Percentiles rank a stretch among this genome's conserved stretches.
Conservation (phyloP, 2,888 invertebrate species). For the Chesias legatella region DNA sequence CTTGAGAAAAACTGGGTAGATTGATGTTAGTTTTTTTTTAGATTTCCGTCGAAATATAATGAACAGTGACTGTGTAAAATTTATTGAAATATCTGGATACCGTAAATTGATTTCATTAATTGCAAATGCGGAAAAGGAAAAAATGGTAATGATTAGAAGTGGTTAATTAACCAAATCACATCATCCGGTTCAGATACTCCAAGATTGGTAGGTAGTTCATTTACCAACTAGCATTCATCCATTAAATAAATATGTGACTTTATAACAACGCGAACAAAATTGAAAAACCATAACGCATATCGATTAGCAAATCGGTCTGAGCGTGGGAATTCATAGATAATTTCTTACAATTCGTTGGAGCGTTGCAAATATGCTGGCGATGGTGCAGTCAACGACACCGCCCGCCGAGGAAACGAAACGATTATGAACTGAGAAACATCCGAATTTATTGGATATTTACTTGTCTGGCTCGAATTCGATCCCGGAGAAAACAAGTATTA, state of each 20-base stretch:
- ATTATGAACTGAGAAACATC: slow-evolving; percentile 14
- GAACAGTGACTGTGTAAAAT: too few species aligned
- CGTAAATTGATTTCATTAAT: too few species aligned
- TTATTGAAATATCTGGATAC: too few species aligned
- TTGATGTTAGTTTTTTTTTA: too few species aligned
- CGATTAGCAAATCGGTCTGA: slow-evolving; percentile 33
- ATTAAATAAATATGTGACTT: too few species aligned
- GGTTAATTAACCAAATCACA: too few species aligned
- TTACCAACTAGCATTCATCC: too few species aligned
- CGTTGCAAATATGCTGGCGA: slow-evolving; percentile 55
- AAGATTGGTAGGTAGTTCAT: too few species aligned
- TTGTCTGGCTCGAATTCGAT: too few species aligned
- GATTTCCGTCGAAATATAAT: too few species aligned
- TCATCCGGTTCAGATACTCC: too few species aligned
- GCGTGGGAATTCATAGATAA: slow-evolving; percentile 55
- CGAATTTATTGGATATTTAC: slow-evolving; percentile 10
- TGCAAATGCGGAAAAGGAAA: neutral
- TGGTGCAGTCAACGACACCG: slow-evolving; percentile 53
- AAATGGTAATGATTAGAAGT: too few species aligned
- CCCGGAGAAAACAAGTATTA: neutral
- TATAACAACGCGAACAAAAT: neutral
- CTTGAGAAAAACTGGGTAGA: slow-evolving; percentile 36
- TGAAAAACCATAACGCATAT: slow-evolving; percentile 22
- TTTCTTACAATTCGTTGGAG: slow-evolving; percentile 52
- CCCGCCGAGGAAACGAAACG: slow-evolving; percentile 27